These are phyloP conservation scores for Drosophila falleni DNA, from an alignment of 2,888 invertebrate genomes.

Conservation along the genomic window DNA sequence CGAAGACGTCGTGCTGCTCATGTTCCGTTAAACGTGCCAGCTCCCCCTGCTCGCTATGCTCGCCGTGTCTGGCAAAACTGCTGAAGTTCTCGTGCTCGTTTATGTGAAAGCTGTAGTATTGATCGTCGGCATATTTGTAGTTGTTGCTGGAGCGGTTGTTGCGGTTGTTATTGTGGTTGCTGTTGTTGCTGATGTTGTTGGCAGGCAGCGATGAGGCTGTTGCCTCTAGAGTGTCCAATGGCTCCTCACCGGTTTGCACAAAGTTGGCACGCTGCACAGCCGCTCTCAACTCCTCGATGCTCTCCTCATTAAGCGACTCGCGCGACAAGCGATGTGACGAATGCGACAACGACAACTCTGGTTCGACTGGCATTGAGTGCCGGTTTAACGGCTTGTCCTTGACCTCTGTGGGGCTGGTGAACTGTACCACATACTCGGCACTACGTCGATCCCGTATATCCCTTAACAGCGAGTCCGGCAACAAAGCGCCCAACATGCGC, in stretches of 20 bases:
- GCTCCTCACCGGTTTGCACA: conserved; percentile 73
- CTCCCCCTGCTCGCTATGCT: conserved; percentile 16
- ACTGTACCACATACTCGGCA: conserved; percentile 66
- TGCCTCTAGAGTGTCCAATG: conserved; percentile 21
- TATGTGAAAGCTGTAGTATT: conserved; percentile 93
- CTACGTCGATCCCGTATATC: conserved; percentile 89
- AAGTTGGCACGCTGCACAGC: conserved; percentile 72
- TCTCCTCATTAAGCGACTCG: conserved; percentile 71
- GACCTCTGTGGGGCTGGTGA: conserved; percentile 50
- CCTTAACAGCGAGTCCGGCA: conserved; percentile 89
- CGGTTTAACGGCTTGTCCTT: conserved; percentile 53
- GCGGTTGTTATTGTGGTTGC: conserved; percentile 22
- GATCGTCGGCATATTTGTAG: conserved; percentile 90
- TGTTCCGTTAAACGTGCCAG: conserved; percentile 32
- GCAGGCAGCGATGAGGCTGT: conserved; percentile 28
- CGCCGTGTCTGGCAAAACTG: conserved; percentile 63
- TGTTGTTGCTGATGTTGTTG: conserved; percentile 15
- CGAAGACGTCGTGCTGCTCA: conserved; percentile 89
- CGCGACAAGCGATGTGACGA: conserved; percentile 53
- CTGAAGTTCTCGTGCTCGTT: conserved; percentile 88
- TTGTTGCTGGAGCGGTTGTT: conserved; percentile 42
- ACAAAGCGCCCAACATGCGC: conserved; percentile 62
- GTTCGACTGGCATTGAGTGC: conserved; percentile 5
- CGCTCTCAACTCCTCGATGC: conserved; percentile 72
- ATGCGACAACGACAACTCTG: conserved; percentile 6